phyloP scores from a whole-genome alignment of 2,888 invertebrate species.

The Papilio gigon region DNA sequence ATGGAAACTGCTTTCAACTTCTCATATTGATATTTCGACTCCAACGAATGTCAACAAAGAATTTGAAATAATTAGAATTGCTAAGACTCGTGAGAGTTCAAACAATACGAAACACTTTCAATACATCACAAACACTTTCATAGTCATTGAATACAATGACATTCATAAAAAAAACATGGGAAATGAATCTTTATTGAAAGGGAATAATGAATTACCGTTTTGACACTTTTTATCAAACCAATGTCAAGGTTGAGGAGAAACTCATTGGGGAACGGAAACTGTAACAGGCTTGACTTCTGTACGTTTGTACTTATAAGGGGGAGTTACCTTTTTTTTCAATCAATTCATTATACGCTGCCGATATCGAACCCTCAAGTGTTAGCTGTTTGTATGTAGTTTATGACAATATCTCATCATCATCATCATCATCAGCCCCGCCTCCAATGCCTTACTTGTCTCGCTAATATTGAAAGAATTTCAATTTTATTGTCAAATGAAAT shows the following conservation, averaged over 20 bases:
- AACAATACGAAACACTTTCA: slow-evolving; percentile 10
- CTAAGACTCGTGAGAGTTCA: neutral
- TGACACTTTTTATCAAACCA: neutral
- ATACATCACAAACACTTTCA: slow-evolving; percentile 13
- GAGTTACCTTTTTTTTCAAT: neutral
- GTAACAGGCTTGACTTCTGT: neutral
- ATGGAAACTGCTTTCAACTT: neutral
- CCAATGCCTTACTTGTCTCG: too few relatives aligned
- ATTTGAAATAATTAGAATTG: neutral
- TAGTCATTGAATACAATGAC: neutral
- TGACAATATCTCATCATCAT: too few relatives aligned
- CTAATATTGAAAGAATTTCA: too few relatives aligned
- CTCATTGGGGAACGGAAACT: neutral
- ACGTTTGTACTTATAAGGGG: slow-evolving; percentile 13
- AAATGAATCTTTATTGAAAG: neutral
- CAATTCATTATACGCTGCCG: too few relatives aligned
- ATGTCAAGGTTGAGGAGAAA: slow-evolving; percentile 30
- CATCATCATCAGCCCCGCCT: too few relatives aligned
- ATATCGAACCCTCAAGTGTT: too few relatives aligned
- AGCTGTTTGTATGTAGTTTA: too few relatives aligned
- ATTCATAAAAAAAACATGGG: neutral
- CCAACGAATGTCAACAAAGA: neutral
- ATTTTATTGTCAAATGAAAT: too few relatives aligned
- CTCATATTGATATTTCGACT: neutral
- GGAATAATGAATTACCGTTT: neutral